Conservation (phyloP, 2,797 vertebrate species). For the Toxotes lorentzi region DNA sequence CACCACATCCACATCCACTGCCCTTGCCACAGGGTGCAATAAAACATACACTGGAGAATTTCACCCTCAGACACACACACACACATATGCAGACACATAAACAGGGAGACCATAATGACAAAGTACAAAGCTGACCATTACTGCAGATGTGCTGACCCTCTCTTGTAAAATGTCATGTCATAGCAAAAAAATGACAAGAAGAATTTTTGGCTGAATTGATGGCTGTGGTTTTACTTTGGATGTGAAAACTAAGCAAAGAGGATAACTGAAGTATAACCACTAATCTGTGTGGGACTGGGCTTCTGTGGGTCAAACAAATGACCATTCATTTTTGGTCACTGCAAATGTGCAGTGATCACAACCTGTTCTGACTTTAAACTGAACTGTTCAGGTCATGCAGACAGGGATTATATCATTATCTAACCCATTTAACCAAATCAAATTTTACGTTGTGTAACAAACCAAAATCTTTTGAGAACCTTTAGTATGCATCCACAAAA, state of each 20-base stretch:
- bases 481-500: not conserved
- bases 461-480: constrained; percentile 8
- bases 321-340: not conserved
- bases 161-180: constrained; percentile 48
- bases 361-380: constrained; percentile 25
- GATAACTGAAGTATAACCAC: constrained; percentile 18
- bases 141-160: constrained; percentile 39
- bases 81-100: constrained; percentile 30
- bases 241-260: constrained; percentile 7
- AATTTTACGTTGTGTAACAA: not conserved
- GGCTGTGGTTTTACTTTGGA: constrained; percentile 25
- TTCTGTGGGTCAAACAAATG: constrained; percentile 13
- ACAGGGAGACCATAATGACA: constrained; percentile 37
- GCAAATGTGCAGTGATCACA: constrained; percentile 20
- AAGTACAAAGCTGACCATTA: constrained; percentile 25
- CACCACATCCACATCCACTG: constrained; percentile 71
- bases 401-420: constrained; percentile 30
- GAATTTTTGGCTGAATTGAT: constrained; percentile 25
- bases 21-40: constrained; percentile 62
- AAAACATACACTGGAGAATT: constrained; percentile 67
- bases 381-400: constrained; percentile 9
- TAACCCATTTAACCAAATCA: constrained; percentile 1
- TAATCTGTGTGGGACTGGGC: constrained; percentile 24
- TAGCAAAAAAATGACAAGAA: constrained; percentile 33
- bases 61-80: constrained; percentile 47